Base-by-base conservation (phyloP, 2,113 vertebrate genomes). In the Pygoscelis adeliae region DNA sequence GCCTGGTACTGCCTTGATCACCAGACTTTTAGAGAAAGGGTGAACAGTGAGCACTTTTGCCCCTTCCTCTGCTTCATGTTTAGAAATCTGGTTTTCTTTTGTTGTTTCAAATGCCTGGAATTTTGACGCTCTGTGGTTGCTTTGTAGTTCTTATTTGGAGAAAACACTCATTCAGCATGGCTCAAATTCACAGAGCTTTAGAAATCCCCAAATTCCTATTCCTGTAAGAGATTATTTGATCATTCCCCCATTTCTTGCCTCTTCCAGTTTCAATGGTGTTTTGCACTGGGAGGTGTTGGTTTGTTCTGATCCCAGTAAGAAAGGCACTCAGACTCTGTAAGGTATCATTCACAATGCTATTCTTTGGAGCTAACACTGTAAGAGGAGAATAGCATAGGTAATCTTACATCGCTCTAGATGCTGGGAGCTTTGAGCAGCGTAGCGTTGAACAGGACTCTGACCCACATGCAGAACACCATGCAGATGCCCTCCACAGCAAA, bases 341-440 rank as follows among this genome's bases (percentile, higher is more conserved):
- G 13, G 13, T 76, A 17, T 58, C 29, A 36, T 76, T 58, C 19
- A 13, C 17, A 65, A 9, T 22, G 27, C 13, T 42, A 2, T 56
- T 70, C 34, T 50, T 82, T 25, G 52, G 9, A 40, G 15, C 18
- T 36, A 46, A 58, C 6, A 6, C n/a, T 70, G 1, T 26, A 52
- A 46, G 8, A 86, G 16, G 22, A 34, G 27, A n/a, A 32, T 14
- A 46, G 34, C 25, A 20, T 25, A 30, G 25, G 9, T 58, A 63
- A 46, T 40, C 7, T 40, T 46, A 26, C 0, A 0, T 40, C 0
- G 2, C 4, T 85, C 61, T 49, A 49, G 47, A 22, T 19, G 15
- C 25, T 7, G 25, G 34, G 5, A 77, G 5, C 22, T 36, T 17
- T 0, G 1, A 23, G 34, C 17, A 42, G 15, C 21, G 21, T 27